Evolutionary conservation across 2,888 invertebrate genomes (phyloP), one percentile per base, ranked within the genome.

Genomic region (Plagodis pulveraria): DNA sequence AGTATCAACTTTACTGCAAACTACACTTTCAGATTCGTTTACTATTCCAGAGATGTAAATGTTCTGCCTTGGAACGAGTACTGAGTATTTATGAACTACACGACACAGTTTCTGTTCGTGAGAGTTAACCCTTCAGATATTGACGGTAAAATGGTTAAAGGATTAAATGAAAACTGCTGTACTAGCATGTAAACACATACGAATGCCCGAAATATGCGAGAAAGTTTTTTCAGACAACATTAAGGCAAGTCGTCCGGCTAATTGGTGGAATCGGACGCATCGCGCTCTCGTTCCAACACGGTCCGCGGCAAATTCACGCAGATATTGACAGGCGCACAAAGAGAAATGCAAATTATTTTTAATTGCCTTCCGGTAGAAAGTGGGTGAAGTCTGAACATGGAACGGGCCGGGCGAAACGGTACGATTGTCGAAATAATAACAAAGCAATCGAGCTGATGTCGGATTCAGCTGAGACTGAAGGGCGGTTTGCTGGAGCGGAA

Each of bases 351-450:
- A 86, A 89, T 89, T 80, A 85, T 84, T 88, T 90, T 89, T 90
- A 89, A 90, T 89, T 89, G 87, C 86, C 78, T 86, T 90, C 89
- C 88, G 88, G 90, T 90, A 90, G 91, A 91, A 91, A 91, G 89
- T 89, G 79, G 87, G 87, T 88, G 87, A 87, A 86, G 58, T 83
- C 83, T 34, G 83, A 85, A 87, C 84, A 83, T 73, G 75, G 74
- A 81, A 80, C 81, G 78, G 82, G 82, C 80, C 72, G 84, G 76
- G 69, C 82, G 78, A 82, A 77, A 81, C 76, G 76, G 79, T 81
- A 78, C 75, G 81, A 82, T 85, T 78, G 81, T 81, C 83, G 79
- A 85, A 84, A 80, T 84, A 84, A 83, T 80, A 77, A 84, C 81
- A 82, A 86, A 83, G 76, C 79, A 22, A 4, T 22, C 22, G 22